These are phyloP conservation scores for Varroa destructor DNA, from an alignment of 1,140 invertebrate species.

Conservation along the genomic window DNA sequence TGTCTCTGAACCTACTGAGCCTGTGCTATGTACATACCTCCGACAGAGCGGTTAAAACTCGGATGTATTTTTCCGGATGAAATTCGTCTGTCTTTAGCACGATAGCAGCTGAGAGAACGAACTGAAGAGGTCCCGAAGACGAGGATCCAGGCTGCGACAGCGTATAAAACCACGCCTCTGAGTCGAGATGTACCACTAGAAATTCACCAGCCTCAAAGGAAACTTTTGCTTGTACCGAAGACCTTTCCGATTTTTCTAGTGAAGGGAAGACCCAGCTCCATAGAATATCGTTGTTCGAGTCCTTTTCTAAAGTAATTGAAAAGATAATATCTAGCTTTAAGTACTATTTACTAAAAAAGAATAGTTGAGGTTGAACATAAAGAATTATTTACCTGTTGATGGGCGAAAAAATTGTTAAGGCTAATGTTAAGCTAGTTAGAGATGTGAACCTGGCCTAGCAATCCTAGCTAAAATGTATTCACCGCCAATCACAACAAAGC, in stretches of 20 bases:
- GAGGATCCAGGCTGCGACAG: neutral
- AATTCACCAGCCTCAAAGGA: constrained; percentile 8
- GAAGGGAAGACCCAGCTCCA: constrained; percentile 11
- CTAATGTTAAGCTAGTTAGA: no score
- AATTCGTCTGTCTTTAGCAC: constrained; percentile 10
- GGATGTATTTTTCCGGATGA: neutral
- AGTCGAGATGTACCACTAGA: neutral
- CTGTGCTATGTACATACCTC: neutral
- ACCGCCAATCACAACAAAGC: no score
- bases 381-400: no score
- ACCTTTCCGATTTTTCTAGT: neutral
- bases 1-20: neutral
- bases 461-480: no score
- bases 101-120: neutral
- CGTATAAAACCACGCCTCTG: neutral
- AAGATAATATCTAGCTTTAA: neutral
- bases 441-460: no score
- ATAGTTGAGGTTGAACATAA: no score
- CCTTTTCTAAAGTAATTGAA: neutral
- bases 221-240: neutral
- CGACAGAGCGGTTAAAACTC: neutral
- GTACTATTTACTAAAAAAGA: no score
- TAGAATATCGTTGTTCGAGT: constrained; percentile 10
- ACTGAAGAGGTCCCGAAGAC: neutral
- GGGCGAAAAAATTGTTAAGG: no score